A percentile compares a stretch with the other conserved stretches of the same genome.
Conservation (phyloP, 2,888 invertebrate species). For the Nemurella pictetii region DNA sequence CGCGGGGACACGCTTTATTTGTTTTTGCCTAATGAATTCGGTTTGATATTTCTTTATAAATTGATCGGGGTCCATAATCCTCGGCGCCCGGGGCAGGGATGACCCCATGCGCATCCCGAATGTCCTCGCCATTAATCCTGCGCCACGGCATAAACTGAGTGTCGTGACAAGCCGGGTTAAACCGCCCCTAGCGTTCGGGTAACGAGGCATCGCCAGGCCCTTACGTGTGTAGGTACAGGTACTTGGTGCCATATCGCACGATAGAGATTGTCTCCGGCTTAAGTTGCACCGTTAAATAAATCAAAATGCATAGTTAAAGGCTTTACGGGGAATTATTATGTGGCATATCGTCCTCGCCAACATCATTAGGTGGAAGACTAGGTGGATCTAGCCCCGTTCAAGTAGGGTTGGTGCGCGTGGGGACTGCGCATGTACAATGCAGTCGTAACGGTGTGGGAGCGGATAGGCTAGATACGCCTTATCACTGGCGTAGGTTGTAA, state of each 20-base stretch:
- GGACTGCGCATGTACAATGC: neutral
- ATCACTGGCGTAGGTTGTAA: no score
- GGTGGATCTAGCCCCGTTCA: neutral
- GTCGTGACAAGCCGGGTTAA: neutral
- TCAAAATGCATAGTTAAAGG: neutral
- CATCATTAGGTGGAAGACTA: neutral
- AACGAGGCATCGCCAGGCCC: neutral
- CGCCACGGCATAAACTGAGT: neutral
- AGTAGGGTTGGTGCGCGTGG: neutral
- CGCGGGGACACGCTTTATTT: no score
- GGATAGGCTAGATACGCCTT: no score
- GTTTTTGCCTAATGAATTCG: neutral
- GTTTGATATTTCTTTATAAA: neutral
- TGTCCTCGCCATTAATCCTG: neutral
- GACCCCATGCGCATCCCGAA: neutral
- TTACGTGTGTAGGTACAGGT: neutral
- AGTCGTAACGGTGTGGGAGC: neutral
- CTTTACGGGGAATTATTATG: neutral
- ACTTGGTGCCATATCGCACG: neutral
- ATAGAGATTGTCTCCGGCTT: neutral
- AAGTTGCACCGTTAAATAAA: neutral
- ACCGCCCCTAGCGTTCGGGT: neutral
- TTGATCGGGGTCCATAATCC: neutral
- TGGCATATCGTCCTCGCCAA: neutral
- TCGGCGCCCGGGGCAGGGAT: neutral